Percentiles rank a stretch among this genome's conserved stretches.
These are phyloP conservation scores for Apamea sordens DNA, from an alignment of 2,888 invertebrate species.

Conservation along the genomic window DNA sequence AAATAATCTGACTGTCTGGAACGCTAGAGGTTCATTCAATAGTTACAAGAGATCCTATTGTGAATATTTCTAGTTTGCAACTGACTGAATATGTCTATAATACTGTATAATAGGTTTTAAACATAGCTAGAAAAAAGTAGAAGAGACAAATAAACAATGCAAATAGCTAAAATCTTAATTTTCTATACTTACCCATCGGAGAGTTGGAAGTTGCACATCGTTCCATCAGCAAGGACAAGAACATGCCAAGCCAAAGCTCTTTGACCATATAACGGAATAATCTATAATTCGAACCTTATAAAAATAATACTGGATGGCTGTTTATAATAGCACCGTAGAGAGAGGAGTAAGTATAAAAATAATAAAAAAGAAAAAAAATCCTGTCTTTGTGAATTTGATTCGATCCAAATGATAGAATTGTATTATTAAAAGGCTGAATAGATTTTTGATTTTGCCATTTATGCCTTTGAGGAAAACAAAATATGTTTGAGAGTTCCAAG, in stretches of 20 bases:
- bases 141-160: neutral
- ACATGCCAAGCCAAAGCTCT: slow-evolving; percentile 34
- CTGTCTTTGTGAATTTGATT: slow-evolving; percentile 15
- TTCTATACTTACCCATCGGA: neutral
- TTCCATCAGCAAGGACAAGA: slow-evolving; percentile 23
- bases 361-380: neutral
- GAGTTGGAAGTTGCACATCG: neutral
- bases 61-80: neutral
- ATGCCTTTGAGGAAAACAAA: slow-evolving; percentile 2
- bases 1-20: neutral
- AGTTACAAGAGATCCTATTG: neutral
- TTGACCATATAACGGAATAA: slow-evolving; percentile 43
- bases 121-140: neutral
- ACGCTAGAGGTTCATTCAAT: neutral
- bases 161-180: slow-evolving; percentile 14
- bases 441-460: neutral
- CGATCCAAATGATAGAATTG: neutral
- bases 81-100: neutral
- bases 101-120: neutral
- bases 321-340: neutral
- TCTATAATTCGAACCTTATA: neutral
- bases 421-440: neutral
- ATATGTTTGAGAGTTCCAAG: neutral
- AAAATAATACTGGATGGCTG: slow-evolving; percentile 24
- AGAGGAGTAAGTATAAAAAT: neutral